Evolutionary conservation across 2,797 vertebrate species (phyloP).

Genomic region (Amblyopsis hoosieri): DNA sequence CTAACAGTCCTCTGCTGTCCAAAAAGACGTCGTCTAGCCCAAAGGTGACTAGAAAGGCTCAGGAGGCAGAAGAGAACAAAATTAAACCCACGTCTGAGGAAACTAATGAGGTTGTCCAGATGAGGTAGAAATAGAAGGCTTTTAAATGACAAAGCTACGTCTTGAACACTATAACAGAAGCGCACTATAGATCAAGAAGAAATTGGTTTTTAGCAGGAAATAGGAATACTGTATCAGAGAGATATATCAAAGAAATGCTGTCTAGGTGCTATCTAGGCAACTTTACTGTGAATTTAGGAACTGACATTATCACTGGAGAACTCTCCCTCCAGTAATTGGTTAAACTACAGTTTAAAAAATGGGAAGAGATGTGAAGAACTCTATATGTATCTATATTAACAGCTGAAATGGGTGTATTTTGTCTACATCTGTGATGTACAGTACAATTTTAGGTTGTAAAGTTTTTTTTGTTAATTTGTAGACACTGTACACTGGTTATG

Average conservation of each 20-base stretch:
- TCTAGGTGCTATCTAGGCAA: slow-evolving; percentile 20
- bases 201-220: neutral
- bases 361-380: neutral
- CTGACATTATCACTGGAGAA: slow-evolving; percentile 4
- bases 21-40: slow-evolving; percentile 79
- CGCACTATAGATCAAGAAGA: no score
- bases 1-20: slow-evolving; percentile 82
- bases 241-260: neutral
- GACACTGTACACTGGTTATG: slow-evolving; percentile 18
- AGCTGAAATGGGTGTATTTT: slow-evolving; percentile 8
- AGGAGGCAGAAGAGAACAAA: slow-evolving; percentile 71
- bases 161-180: no score
- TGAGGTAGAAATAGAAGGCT: slow-evolving; percentile 71
- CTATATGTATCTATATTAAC: slow-evolving; percentile 15
- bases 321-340: slow-evolving; percentile 9
- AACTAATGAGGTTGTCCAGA: slow-evolving; percentile 58
- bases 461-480: slow-evolving; percentile 22
- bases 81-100: slow-evolving; percentile 71
- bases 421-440: slow-evolving; percentile 61
- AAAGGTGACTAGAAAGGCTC: slow-evolving; percentile 78
- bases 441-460: slow-evolving; percentile 21
- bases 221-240: slow-evolving; percentile 4
- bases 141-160: neutral
- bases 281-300: slow-evolving; percentile 54
- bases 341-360: slow-evolving; percentile 21